Conservation (phyloP, 1,140 invertebrate species). For the Drosophila fuyamai region DNA sequence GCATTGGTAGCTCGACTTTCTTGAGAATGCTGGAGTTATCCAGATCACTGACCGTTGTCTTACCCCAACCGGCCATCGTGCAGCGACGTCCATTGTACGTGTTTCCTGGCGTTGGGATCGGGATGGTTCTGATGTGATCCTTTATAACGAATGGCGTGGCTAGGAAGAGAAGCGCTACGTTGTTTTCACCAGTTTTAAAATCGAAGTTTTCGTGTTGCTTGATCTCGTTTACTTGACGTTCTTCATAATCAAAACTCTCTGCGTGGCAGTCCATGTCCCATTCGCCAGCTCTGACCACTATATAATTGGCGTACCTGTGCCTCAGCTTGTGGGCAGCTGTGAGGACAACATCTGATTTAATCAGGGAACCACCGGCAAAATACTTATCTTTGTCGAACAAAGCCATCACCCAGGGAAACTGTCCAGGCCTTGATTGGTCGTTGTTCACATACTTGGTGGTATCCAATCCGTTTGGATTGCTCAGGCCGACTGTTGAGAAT, state of each 20-base stretch:
- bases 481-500: background rate
- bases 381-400: background rate
- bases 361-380: background rate
- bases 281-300: background rate
- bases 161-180: background rate
- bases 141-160: background rate
- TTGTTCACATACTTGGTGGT: background rate
- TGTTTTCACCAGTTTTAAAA: background rate
- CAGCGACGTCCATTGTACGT: background rate
- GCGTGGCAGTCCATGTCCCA: background rate
- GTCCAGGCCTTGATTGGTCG: background rate
- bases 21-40: background rate
- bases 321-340: background rate
- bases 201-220: background rate
- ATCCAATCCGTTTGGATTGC: background rate
- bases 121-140: background rate
- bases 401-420: background rate
- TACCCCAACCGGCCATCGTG: background rate
- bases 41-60: background rate
- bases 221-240: background rate
- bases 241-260: background rate
- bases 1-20: background rate
- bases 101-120: background rate
- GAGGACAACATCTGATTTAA: background rate
- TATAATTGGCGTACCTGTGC: background rate